phyloP scores from a whole-genome alignment of 2,888 invertebrate genomes.

The Ichneumoninae sp. region DNA sequence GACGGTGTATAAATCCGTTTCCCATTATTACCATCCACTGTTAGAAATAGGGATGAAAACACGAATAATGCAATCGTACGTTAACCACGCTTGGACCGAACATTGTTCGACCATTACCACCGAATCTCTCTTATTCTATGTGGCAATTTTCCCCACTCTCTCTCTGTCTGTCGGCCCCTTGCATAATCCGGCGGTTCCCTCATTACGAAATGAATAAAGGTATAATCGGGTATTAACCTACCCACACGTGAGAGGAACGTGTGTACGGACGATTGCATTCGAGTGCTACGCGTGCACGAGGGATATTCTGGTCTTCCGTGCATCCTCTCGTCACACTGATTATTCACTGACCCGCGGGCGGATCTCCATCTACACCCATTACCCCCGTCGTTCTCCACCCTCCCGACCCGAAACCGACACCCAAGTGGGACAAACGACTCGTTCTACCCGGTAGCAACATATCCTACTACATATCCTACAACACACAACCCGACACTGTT shows the following conservation, averaged over 20 bases:
- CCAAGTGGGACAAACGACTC: constrained; percentile 37
- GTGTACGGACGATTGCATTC: constrained; percentile 8
- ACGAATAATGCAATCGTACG: constrained; percentile 29
- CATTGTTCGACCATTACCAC: constrained; percentile 61
- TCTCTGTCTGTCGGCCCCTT: constrained; percentile 10
- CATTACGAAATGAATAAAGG: constrained; percentile 68
- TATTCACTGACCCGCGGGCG: constrained; percentile 67
- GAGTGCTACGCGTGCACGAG: constrained; percentile 16
- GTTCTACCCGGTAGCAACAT: constrained; percentile 19
- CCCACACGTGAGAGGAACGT: constrained; percentile 13
- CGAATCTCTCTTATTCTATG: constrained; percentile 31
- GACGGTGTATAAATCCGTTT: neutral
- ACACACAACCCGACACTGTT: neutral
- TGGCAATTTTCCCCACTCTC: constrained; percentile 29
- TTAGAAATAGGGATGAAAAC: constrained; percentile 12
- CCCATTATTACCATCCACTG: neutral
- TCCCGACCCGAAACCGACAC: constrained; percentile 38
- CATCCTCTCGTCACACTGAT: constrained; percentile 62
- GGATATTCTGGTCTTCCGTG: constrained; percentile 44
- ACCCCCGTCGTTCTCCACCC: constrained; percentile 20
- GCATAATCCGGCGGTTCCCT: constrained; percentile 59
- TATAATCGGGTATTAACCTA: constrained; percentile 67
- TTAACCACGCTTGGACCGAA: constrained; percentile 35
- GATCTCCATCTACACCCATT: constrained; percentile 44
- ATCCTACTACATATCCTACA: neutral